Evolutionary conservation across 2,888 invertebrate genomes (phyloP).

Genomic region (Copidosoma aretas): DNA sequence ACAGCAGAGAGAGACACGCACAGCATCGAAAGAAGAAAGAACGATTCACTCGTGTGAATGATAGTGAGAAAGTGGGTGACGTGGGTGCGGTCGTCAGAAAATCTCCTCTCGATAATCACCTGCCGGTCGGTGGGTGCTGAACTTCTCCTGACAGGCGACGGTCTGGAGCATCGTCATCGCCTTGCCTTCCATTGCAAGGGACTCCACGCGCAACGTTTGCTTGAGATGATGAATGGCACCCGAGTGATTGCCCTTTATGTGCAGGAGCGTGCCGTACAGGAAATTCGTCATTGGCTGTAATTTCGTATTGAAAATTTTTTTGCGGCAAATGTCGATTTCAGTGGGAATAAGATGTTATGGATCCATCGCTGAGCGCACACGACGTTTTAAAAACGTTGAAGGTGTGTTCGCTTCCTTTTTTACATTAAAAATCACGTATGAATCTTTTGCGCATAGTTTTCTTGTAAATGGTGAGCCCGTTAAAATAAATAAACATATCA

Average conservation of each 20-base stretch:
- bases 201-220: conserved; percentile 68
- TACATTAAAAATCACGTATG: too few relatives aligned
- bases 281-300: conserved; percentile 75
- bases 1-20: neutral
- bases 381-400: too few relatives aligned
- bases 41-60: neutral
- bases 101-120: conserved; percentile 40
- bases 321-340: too few relatives aligned
- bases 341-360: too few relatives aligned
- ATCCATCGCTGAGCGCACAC: too few relatives aligned
- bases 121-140: conserved; percentile 37
- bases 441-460: too few relatives aligned
- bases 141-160: conserved; percentile 65
- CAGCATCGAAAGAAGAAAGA: neutral
- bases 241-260: conserved; percentile 70
- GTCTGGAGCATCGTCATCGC: conserved; percentile 65
- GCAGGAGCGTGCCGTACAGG: conserved; percentile 69
- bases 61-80: neutral
- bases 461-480: too few relatives aligned
- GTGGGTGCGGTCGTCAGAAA: conserved; percentile 21
- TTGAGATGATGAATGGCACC: conserved; percentile 71
- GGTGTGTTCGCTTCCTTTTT: too few relatives aligned
- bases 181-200: conserved; percentile 63
- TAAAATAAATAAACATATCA: too few relatives aligned
- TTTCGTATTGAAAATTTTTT: too few relatives aligned